Evolutionary conservation across 2,888 invertebrate genomes (phyloP), one percentile per base, ranked within the genome.

Genomic region (Hydraecia micacea): DNA sequence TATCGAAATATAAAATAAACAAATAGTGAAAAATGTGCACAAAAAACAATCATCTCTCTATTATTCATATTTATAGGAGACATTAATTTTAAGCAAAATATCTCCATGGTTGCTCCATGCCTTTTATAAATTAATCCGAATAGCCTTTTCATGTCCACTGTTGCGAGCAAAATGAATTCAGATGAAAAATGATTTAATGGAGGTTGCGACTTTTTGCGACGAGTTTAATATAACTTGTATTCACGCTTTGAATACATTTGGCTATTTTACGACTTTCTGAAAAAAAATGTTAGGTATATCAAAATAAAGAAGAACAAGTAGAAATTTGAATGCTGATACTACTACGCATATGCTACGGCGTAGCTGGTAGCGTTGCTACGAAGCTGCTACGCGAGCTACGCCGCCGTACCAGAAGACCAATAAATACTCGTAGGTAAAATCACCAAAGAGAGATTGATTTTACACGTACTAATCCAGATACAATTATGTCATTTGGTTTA

Each of bases 131-230:
- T 85, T 71, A 77, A 84, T 58, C 73, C 55, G 65, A 82, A 80
- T 80, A 67, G 77, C 77, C 85, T 87, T 88, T 86, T 87, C 77
- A 79, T 83, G 80, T 82, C 70, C 82, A 87, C 60, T 82, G 87
- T 88, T n/a, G 85, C 87, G 87, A 76, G 49, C 52, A 67, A 77
- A 87, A 87, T 88, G 36, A 85, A 87, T 87, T 80, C 78, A 79
- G 79, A 87, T 79, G 86, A 86, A 70, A 83, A 83, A 86, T 85
- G 77, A 87, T 88, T 87, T 79, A 88, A 88, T 88, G 73, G 73
- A 46, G 49, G 78, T 75, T 87, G 80, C 52, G 85, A 82, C n/a
- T n/a, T n/a, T 46, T 75, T 78, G 76, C 52, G 65, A 69, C 36
- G 67, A 55, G 66, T 82, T 85, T 85, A 74, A 82, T 82, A 67